Percentiles rank a stretch among this genome's conserved stretches.
Evolutionary conservation across 2,797 vertebrate genomes (phyloP).

Genomic region (Manis javanica): DNA sequence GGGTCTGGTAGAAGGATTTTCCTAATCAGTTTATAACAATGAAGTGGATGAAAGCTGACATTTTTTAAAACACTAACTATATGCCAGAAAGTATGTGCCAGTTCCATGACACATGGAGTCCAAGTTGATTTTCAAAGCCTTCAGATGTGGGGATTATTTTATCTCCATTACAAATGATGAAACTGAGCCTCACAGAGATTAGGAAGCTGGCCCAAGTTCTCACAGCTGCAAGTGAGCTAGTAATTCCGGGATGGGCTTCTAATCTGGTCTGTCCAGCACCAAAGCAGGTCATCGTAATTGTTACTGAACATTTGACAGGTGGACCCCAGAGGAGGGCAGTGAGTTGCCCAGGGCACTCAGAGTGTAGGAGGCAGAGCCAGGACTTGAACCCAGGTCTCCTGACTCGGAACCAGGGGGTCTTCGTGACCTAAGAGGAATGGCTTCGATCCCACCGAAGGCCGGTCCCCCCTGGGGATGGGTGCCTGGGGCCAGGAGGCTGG

Average conservation of each 20-base stretch:
- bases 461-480: not conserved
- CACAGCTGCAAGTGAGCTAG: not conserved
- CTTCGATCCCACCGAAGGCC: not conserved
- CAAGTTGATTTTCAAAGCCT: not conserved
- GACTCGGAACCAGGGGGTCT: not conserved
- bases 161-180: not conserved
- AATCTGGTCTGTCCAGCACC: not conserved
- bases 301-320: not conserved
- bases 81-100: not conserved
- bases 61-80: not conserved
- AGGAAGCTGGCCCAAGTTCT: not conserved
- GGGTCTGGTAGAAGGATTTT: not conserved
- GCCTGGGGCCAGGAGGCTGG: not conserved
- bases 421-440: not conserved
- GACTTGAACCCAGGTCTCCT: not conserved
- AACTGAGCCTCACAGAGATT: not conserved
- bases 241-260: not conserved
- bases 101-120: not conserved
- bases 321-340: not conserved
- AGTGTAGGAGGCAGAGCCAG: not conserved
- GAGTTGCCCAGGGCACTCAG: not conserved
- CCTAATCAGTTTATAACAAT: not conserved
- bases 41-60: not conserved
- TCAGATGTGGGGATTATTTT: not conserved
- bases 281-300: not conserved